Evolutionary conservation across 2,888 invertebrate genomes (phyloP), one percentile per base, ranked within the genome.

Genomic region (Stenichneumon culpator): DNA sequence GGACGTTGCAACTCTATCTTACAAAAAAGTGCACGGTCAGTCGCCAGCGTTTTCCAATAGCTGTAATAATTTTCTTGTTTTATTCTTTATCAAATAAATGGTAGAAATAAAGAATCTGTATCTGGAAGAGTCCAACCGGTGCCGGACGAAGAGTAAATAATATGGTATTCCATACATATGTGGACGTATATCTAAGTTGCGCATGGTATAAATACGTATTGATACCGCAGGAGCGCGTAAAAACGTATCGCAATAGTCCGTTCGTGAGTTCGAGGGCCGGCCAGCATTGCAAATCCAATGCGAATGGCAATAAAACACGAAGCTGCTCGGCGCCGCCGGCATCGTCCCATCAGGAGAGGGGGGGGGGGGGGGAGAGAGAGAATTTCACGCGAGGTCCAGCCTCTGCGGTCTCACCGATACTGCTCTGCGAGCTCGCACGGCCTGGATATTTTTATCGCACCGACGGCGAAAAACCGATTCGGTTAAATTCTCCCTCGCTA

Each of bases 301-400:
- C 75, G 79, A 82, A 72, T 69, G 72, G 85, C 82, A 82, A 85
- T 85, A 85, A 85, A 85, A 85, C 82, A 85, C 70, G 82, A 74
- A 79, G 73, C 75, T 50, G 74, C 73, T 79, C 78, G 79, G 65
- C 57, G 75, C 82, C 57, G 47, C 72, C 60, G 79, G 82, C 75
- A 79, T 79, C 72, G 69, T 72, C 22, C 74, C 67, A 74, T 52
- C 69, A 57, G n/a, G 36, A 14, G 44, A 2, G 39, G 1, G 44
- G 2, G 44, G 14, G 14, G 5, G 2, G 44, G 3, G 44, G 5
- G 16, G 16, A n/a, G 60, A 39, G 77, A 60, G 73, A 74, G 73
- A 78, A 32, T 73, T 79, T 70, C 69, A 79, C 69, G 54, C 70
- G 36, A 44, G 25, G 54, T 22, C 54, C 65, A 65, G n/a, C n/a